Conservation (phyloP, 2,113 vertebrate species). For the Daboia siamensis region DNA sequence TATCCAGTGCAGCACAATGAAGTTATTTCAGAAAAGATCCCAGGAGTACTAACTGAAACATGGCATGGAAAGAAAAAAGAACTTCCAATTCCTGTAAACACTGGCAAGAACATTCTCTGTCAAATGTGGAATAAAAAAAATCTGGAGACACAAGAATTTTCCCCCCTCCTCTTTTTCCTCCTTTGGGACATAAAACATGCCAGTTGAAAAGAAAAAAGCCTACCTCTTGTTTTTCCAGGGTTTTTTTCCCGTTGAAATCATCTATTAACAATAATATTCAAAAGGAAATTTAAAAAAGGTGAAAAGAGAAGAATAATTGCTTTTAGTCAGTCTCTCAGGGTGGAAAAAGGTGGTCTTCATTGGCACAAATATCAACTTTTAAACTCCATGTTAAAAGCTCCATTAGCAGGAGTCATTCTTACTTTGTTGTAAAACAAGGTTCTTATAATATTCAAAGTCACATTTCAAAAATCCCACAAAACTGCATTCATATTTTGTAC, state of each 20-base stretch:
- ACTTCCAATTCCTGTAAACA: background rate
- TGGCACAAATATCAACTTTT: background rate
- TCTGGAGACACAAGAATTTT: background rate
- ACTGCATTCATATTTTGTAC: background rate
- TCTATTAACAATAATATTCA: background rate
- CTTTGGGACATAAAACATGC: slow-evolving; percentile 7
- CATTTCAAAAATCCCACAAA: background rate
- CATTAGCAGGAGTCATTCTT: slow-evolving; percentile 22
- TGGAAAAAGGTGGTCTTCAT: background rate
- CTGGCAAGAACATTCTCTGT: slow-evolving; percentile 9
- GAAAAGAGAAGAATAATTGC: background rate
- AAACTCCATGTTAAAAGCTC: background rate
- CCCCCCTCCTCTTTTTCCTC: background rate
- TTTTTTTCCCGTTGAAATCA: background rate
- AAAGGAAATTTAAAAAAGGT: background rate
- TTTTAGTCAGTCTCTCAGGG: background rate
- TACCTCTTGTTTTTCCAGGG: slow-evolving; percentile 18
- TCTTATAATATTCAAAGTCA: background rate
- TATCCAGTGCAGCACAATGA: background rate
- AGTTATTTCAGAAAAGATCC: background rate
- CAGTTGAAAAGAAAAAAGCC: slow-evolving; percentile 6
- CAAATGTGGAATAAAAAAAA: slow-evolving; percentile 1
- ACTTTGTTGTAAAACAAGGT: background rate
- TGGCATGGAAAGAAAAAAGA: slow-evolving; percentile 30
- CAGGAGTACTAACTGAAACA: background rate